phyloP scores from a whole-genome alignment of 2,113 vertebrate species.

The Toxotes chatareus region DNA sequence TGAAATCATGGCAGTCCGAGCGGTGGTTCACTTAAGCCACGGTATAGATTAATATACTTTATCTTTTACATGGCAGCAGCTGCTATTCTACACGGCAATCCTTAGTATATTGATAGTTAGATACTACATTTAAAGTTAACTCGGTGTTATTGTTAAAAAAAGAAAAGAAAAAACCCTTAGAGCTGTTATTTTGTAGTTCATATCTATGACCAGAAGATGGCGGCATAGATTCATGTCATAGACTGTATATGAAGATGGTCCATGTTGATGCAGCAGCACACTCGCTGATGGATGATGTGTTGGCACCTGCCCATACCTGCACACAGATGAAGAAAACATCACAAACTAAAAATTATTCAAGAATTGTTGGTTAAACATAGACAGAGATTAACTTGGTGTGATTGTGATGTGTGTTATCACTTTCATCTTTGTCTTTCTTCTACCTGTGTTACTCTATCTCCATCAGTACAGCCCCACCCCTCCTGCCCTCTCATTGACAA shows the following conservation, averaged over 20 bases:
- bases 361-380: neutral
- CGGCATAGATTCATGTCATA: neutral
- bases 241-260: neutral
- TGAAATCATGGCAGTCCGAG: neutral
- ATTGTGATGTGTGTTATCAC: neutral
- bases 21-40: neutral
- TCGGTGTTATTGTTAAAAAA: too few species aligned
- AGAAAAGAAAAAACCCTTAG: neutral
- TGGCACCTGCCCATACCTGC: conserved; percentile 1
- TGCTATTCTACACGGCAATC: too few species aligned
- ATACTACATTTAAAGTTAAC: too few species aligned
- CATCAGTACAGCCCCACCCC: neutral
- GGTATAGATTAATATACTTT: neutral
- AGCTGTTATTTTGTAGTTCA: conserved; percentile 41
- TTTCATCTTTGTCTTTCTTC: too few species aligned
- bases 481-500: conserved; percentile 13
- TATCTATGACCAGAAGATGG: conserved; percentile 55
- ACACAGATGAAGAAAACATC: neutral
- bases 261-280: neutral
- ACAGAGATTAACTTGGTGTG: too few species aligned
- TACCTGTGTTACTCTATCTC: neutral
- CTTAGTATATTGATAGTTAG: too few species aligned
- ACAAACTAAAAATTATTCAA: neutral
- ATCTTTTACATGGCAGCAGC: neutral
- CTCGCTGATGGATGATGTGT: neutral